Base-by-base conservation (phyloP, 2,888 invertebrate genomes). In the Suillia variegata region DNA sequence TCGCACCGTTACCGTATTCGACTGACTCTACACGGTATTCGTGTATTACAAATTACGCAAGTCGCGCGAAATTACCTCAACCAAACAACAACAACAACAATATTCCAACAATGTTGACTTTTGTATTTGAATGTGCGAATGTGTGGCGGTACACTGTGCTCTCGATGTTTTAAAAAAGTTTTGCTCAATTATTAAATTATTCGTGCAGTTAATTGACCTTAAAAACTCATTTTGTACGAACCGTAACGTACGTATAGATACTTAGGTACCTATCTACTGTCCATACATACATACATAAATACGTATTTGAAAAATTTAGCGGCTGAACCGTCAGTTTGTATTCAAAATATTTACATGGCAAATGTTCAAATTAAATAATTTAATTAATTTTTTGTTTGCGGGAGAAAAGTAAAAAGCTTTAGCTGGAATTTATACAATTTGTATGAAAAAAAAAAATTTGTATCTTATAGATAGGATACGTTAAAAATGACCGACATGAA, bases 1-100 rank as follows among this genome's bases (percentile, higher is more conserved):
- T 18, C 45, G 17, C 13, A 26, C 26, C 26, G 26, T 26, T 10
- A 10, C 26, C 26, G 26, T 26, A 10, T 10, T 26, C 26, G 6
- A n/a, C n/a, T n/a, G n/a, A n/a, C n/a, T n/a, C n/a, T n/a, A n/a
- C n/a, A n/a, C n/a, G n/a, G 38, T 38, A 13, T 45, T 6, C 13
- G 45, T 12, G 45, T 18, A 45, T 45, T 45, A 45, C 45, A 20
- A 45, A 45, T 45, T 45, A 45, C 45, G 45, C 45, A 45, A 45
- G 45, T 38, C 12, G 38, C 12, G 38, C 38, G 8, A 45, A 45
- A 45, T 13, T 4, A 4, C 13, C 38, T 8, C 45, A 5, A 45
- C 8, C 45, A 20, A 8, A 13, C 38, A 10, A n/a, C n/a, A n/a
- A n/a, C n/a, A n/a, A n/a, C n/a, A n/a, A n/a, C n/a, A n/a, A n/a